Conservation (phyloP, 2,888 invertebrate species). For the Macroteleia sp. region DNA sequence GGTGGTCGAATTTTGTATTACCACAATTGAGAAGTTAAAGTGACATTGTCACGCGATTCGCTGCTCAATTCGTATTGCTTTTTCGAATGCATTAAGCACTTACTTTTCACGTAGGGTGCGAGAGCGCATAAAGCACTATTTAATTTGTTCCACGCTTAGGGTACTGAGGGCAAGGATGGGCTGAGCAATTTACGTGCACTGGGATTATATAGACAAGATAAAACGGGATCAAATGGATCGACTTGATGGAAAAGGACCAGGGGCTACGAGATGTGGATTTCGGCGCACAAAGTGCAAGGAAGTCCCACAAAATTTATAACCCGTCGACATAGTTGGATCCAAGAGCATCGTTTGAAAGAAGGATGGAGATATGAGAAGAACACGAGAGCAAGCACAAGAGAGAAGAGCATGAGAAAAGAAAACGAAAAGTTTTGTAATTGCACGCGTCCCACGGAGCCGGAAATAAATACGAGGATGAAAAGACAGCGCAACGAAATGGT, state of each 20-base stretch:
- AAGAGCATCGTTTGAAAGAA: too few species aligned
- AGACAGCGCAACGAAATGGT: constrained; percentile 35
- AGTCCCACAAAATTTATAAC: constrained; percentile 53
- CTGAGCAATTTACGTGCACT: constrained; percentile 49
- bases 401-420: constrained; percentile 10
- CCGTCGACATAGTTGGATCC: constrained; percentile 42
- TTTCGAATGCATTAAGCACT: constrained; percentile 61
- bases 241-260: constrained; percentile 22
- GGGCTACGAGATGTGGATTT: constrained; percentile 30
- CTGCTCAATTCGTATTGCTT: constrained; percentile 52
- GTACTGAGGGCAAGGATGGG: constrained; percentile 30
- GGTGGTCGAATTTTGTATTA: too few species aligned
- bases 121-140: constrained; percentile 60
- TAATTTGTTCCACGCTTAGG: constrained; percentile 56
- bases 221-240: constrained; percentile 52
- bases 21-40: constrained; percentile 59
- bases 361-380: too few species aligned
- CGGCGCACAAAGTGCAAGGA: constrained; percentile 48
- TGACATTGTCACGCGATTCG: constrained; percentile 63
- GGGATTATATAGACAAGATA: constrained; percentile 61
- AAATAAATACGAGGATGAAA: too few species aligned
- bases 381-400: too few species aligned
- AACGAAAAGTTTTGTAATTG: constrained; percentile 53
- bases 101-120: constrained; percentile 57
- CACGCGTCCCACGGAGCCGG: too few species aligned